Evolutionary conservation across 35 echinoderm and acorn worm genomes (phyloP), one percentile per base, ranked within the genome.

Genomic region (Strongylocentrotus purpuratus): DNA sequence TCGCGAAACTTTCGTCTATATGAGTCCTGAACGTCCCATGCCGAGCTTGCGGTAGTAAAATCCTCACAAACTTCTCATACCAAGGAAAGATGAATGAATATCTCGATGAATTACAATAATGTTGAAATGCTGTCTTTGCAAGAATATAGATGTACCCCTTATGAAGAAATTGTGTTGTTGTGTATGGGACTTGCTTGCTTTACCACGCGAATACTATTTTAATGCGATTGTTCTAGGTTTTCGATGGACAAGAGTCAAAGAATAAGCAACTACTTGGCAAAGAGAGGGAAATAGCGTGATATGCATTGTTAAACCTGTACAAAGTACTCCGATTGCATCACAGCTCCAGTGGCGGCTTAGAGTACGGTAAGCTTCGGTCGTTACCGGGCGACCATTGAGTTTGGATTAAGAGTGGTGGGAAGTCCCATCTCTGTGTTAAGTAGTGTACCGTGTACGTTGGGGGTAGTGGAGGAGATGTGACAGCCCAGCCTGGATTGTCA

Each of bases 391-490:
- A 93, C 91, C 32, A 93, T 93, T 46, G 46, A 46, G 46, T 93
- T 93, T 93, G 45, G 87, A 89, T 89, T 89, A 89, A 89, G 87
- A 89, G 87, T 89, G 87, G 32, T 89, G 87, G n/a, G 20, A 15
- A 45, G 2, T 35, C 87, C 32, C 25, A 33, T 33, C 87, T 89
- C 41, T 11, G 87, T 41, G 65, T 18, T 78, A n/a, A n/a, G 7
- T 4, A 28, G 65, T 78, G 52, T 28, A 4, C 7, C n/a, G 28
- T 8, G 28, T 78, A 5, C 22, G 65, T 78, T 1, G 28, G 7
- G 7, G 20, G 4, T 78, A 78, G 65, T 7, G 20, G 20, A n/a
- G 20, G 25, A 78, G 65, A 78, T 78, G 22, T 4, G 65, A 78
- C 25, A 78, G 17, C 52, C 10, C 65, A 28, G 65, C 7, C 65